Evolutionary conservation across 2,888 invertebrate species (phyloP).

Genomic region (Disparrhopalites patrizii): DNA sequence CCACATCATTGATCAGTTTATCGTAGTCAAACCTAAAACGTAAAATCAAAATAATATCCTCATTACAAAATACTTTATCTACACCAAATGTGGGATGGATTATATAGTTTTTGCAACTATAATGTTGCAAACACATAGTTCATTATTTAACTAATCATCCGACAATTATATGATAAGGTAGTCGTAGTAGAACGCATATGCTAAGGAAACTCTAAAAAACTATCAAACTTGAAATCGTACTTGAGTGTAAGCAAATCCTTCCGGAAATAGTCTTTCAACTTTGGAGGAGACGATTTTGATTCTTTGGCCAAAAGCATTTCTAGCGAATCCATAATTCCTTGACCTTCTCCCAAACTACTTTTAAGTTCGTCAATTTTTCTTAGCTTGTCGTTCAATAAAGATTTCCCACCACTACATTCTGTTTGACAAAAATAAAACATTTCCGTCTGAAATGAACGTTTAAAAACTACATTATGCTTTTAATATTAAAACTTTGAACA

Average conservation of each 20-base stretch:
- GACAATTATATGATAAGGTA: too few relatives aligned
- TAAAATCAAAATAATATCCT: background rate
- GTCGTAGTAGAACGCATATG: too few relatives aligned
- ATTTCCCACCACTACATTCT: slow-evolving; percentile 83
- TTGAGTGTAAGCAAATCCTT: slow-evolving; percentile 41
- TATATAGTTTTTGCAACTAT: too few relatives aligned
- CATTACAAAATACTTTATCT: too few relatives aligned
- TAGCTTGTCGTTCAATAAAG: slow-evolving; percentile 74
- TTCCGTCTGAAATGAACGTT: too few relatives aligned
- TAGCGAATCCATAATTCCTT: slow-evolving; percentile 70
- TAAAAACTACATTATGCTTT: background rate
- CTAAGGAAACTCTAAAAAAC: too few relatives aligned
- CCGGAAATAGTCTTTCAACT: slow-evolving; percentile 24
- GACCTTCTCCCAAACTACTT: slow-evolving; percentile 71
- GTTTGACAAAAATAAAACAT: too few relatives aligned
- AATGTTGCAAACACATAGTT: too few relatives aligned
- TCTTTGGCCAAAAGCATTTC: slow-evolving; percentile 69
- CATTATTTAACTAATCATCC: background rate
- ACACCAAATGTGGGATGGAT: too few relatives aligned
- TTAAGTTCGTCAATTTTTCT: slow-evolving; percentile 75
- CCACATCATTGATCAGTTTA: slow-evolving; percentile 71
- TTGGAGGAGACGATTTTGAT: slow-evolving; percentile 8
- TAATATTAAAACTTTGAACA: background rate
- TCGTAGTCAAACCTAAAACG: slow-evolving; percentile 68
- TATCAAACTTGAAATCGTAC: too few relatives aligned